Evolutionary conservation across 2,888 invertebrate genomes (phyloP), one percentile per base, ranked within the genome.

Genomic region (Syrphus vitripennis): DNA sequence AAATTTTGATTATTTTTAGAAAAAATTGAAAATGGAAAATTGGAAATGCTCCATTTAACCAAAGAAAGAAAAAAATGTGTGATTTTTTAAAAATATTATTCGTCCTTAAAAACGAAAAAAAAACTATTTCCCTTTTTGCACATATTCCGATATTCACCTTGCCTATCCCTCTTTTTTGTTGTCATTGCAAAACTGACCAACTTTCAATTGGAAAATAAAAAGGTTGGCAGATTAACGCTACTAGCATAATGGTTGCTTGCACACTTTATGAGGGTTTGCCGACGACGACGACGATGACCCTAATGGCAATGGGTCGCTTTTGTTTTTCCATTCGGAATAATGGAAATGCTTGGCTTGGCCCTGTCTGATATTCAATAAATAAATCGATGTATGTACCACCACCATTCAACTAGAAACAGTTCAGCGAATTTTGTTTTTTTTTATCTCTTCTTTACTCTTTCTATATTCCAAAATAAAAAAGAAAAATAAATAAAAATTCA

Each of bases 181-280:
- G 42, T 72, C 78, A 48, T 50, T 59, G 59, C 72, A 78, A 55
- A 69, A 48, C 75, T 80, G 70, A 59, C 79, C 83, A 79, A 69
- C 29, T 69, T 45, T 61, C 48, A 59, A 63, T 45, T 14, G 31
- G n/a, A 34, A 75, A 70, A 26, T 48, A 70, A 70, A 48, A 65
- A 59, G 29, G 53, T 57, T 29, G 34, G 70, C 70, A 75, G 80
- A 83, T 70, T 75, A 70, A 70, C 65, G 67, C 75, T 70, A 65
- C 74, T 12, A 75, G 63, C 83, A 70, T 79, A 70, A 83, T 69
- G 83, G 74, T 70, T 61, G 67, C 63, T 72, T 78, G 72, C 59
- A 78, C 50, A 53, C 65, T 72, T 79, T 72, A 50, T 74, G 42
- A 55, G 74, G 71, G 67, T 53, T 79, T 57, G 40, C 48, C 61